Conservation (phyloP, 2,888 invertebrate species). For the Metopia argyrocephala region DNA sequence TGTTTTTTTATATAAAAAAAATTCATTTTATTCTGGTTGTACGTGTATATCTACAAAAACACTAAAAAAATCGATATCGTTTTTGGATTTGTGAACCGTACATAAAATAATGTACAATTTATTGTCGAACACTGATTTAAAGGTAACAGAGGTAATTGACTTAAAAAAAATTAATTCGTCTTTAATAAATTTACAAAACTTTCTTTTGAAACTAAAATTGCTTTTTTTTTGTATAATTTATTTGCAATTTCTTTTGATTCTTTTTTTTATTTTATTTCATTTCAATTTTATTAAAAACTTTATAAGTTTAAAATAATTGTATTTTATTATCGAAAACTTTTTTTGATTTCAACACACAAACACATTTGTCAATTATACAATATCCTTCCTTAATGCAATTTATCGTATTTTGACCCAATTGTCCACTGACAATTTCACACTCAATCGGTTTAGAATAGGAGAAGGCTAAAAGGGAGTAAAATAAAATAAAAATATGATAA, state of each 20-base stretch:
- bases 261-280: neutral
- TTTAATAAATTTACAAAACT: too few relatives aligned
- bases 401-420: conserved; percentile 59
- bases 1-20: too few relatives aligned
- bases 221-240: conserved; percentile 2
- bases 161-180: too few relatives aligned
- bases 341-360: conserved; percentile 22
- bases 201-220: neutral
- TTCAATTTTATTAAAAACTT: conserved; percentile 31
- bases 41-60: too few relatives aligned
- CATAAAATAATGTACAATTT: too few relatives aligned
- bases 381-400: conserved; percentile 59
- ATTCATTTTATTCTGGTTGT: too few relatives aligned
- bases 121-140: too few relatives aligned
- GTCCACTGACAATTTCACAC: conserved; percentile 62
- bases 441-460: conserved; percentile 56
- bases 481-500: neutral
- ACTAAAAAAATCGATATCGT: too few relatives aligned
- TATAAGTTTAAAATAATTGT: conserved; percentile 39
- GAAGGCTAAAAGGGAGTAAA: conserved; percentile 3
- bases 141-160: too few relatives aligned
- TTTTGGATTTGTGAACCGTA: too few relatives aligned
- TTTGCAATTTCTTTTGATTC: neutral
- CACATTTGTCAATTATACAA: conserved; percentile 55
- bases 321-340: conserved; percentile 53